These are phyloP conservation scores for Pheucticus melanocephalus DNA, from an alignment of 2,113 vertebrate genomes.

Conservation along the genomic window DNA sequence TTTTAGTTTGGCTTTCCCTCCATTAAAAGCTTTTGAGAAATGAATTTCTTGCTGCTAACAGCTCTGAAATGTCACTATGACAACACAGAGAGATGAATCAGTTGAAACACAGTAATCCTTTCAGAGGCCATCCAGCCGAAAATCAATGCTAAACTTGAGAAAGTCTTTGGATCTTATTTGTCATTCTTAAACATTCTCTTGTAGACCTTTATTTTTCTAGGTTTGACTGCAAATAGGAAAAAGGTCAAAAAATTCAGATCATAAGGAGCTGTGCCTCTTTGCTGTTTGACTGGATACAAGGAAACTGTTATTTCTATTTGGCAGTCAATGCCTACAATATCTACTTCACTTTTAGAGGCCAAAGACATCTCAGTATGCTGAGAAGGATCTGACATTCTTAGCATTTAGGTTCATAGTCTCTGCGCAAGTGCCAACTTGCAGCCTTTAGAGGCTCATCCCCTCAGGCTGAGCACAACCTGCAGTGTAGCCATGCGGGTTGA, in stretches of 20 bases:
- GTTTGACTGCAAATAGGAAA: not conserved
- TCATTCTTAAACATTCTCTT: not conserved
- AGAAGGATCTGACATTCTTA: not conserved
- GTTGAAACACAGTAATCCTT: not conserved
- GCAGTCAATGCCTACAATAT: not conserved
- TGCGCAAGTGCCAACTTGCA: not conserved
- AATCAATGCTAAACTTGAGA: not conserved
- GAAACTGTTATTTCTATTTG: not conserved
- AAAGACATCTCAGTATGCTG: not conserved
- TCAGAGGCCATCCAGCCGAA: not conserved
- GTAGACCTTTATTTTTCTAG: not conserved
- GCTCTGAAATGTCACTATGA: not conserved
- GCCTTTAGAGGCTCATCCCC: not conserved
- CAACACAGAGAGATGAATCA: not conserved
- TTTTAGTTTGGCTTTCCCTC: not conserved
- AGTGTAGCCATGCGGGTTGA: not conserved
- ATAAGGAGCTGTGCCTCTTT: not conserved
- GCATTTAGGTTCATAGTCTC: not conserved
- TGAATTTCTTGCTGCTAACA: not conserved
- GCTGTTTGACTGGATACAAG: not conserved
- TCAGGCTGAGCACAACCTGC: not conserved
- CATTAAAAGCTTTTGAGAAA: not conserved
- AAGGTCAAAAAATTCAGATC: not conserved
- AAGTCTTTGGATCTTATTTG: not conserved
- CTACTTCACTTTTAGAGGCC: not conserved